Percentiles rank a stretch among this genome's conserved stretches.
Evolutionary conservation across 2,888 invertebrate genomes (phyloP).

Genomic region (Stenoptilia bipunctidactyla): DNA sequence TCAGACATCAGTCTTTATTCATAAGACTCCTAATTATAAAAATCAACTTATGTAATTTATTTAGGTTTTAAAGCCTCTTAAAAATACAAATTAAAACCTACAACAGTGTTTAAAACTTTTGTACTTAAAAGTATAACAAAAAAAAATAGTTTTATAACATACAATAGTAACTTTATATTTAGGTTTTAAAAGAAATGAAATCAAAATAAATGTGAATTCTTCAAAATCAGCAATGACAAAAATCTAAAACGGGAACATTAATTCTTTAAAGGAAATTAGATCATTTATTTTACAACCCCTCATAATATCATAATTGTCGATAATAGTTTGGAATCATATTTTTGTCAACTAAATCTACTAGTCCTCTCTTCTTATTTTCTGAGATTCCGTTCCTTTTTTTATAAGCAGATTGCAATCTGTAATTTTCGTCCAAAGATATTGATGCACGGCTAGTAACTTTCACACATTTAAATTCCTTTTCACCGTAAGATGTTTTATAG

Average conservation of each 20-base stretch:
- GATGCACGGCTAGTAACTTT: conserved; percentile 9
- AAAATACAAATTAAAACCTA: conserved; percentile 4
- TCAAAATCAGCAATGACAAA: background rate
- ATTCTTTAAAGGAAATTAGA: conserved; percentile 5
- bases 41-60: conserved; percentile 9
- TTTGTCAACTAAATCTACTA: conserved; percentile 9
- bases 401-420: conserved; percentile 10
- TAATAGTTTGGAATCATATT: conserved; percentile 12
- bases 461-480: no score
- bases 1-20: conserved; percentile 6
- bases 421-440: conserved; percentile 11
- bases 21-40: conserved; percentile 5
- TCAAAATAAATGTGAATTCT: conserved; percentile 5
- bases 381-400: conserved; percentile 9
- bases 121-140: conserved; percentile 5
- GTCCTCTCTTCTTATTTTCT: conserved; percentile 9
- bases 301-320: conserved; percentile 10
- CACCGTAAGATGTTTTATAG: no score
- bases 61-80: conserved; percentile 5
- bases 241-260: conserved; percentile 5
- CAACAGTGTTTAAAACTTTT: conserved; percentile 4
- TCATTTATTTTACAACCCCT: conserved; percentile 8
- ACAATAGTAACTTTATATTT: conserved; percentile 6
- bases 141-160: conserved; percentile 5
- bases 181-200: conserved; percentile 6